A percentile compares a stretch with the other conserved stretches of the same genome.
Evolutionary conservation across 30 jellyfish, hydroid and myxozoan species (phyloP).

Genomic region (Cassiopea andromeda): DNA sequence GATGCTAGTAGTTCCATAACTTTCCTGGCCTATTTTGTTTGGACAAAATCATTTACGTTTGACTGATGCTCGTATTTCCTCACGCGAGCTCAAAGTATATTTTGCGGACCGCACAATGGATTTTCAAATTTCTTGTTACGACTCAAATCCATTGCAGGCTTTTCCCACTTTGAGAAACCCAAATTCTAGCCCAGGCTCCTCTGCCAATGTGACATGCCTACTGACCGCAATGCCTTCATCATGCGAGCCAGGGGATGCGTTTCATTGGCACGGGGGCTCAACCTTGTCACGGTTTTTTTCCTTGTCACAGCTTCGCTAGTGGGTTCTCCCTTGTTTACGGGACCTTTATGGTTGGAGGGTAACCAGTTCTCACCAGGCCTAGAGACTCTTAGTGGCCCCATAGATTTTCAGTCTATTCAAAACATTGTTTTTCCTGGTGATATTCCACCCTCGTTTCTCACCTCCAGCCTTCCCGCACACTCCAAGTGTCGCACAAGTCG

Average conservation of each 20-base stretch:
- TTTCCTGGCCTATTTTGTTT: no score
- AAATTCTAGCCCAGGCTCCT: slow-evolving; percentile 28
- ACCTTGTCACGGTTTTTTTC: slow-evolving; percentile 11
- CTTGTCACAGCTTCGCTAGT: slow-evolving; percentile 5
- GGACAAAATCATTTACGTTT: no score
- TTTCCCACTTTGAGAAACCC: no score
- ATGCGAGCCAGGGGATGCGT: not conserved
- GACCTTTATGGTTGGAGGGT: slow-evolving; percentile 49
- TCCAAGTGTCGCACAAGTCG: slow-evolving; percentile 43
- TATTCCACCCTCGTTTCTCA: not conserved
- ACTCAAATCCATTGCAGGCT: no score
- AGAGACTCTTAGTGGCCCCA: slow-evolving; percentile 43
- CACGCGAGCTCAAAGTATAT: no score
- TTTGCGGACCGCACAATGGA: no score
- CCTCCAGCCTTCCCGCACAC: not conserved
- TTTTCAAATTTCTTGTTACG: no score
- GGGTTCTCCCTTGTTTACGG: slow-evolving; percentile 21
- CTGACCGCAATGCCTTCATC: slow-evolving; percentile 40
- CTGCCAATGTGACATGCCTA: slow-evolving; percentile 57
- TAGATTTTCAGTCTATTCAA: not conserved
- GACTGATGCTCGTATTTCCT: no score
- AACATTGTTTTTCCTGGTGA: not conserved
- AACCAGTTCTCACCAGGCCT: slow-evolving; percentile 41
- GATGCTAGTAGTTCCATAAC: no score
- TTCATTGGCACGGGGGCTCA: slow-evolving; percentile 32